These are phyloP conservation scores for Lota lota DNA, from an alignment of 2,113 vertebrate genomes.

Conservation along the genomic window DNA sequence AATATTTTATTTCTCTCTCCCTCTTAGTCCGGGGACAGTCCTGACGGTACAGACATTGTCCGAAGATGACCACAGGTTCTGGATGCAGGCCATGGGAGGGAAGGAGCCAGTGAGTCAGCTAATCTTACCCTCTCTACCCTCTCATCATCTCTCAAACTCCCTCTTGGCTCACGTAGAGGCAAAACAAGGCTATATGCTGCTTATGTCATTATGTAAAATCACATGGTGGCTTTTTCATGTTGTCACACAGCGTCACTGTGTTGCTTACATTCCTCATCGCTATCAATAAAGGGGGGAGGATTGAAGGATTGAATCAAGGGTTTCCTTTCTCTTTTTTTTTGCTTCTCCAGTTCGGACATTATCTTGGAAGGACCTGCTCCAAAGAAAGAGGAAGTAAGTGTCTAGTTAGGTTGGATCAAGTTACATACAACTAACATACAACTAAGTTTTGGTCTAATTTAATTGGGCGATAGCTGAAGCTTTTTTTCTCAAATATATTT, in stretches of 20 bases:
- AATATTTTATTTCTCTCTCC: too few relatives aligned
- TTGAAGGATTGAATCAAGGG: background rate
- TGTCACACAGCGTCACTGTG: too few relatives aligned
- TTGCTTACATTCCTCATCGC: too few relatives aligned
- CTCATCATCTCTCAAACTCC: conserved; percentile 32
- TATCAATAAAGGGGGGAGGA: too few relatives aligned
- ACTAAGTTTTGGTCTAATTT: background rate
- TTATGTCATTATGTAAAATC: too few relatives aligned
- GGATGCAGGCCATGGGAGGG: conserved; percentile 95
- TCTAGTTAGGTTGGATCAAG: background rate
- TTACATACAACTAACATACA: background rate
- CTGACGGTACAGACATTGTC: conserved; percentile 91
- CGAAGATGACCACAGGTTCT: conserved; percentile 88
- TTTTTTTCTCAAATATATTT: background rate
- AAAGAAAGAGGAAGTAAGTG: conserved; percentile 90
- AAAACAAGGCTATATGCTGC: conserved; percentile 1
- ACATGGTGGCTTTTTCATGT: too few relatives aligned
- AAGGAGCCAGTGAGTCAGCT: conserved; percentile 87
- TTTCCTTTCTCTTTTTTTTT: background rate
- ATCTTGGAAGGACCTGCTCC: conserved; percentile 74
- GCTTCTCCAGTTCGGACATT: conserved; percentile 67
- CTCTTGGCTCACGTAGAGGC: background rate
- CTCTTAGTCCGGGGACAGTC: conserved; percentile 80
- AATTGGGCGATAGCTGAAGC: background rate
- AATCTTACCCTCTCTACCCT: conserved; percentile 17